These are phyloP conservation scores for Orussus abietinus DNA, from an alignment of 1,140 invertebrate genomes.

Conservation along the genomic window DNA sequence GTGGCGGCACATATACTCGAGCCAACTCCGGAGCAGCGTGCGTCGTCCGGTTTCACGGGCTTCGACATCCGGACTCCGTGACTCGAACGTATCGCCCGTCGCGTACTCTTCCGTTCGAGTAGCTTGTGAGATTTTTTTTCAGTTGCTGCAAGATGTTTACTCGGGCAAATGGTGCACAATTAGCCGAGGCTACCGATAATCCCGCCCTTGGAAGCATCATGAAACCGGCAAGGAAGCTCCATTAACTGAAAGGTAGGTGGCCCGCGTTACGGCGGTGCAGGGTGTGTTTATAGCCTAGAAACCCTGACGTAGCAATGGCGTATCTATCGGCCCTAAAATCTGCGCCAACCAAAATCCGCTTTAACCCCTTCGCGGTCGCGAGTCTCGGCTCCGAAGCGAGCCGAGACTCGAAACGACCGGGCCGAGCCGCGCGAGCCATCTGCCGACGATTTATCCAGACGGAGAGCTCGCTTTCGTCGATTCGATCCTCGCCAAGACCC, in stretches of 20 bases:
- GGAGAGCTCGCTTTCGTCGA: too few relatives aligned
- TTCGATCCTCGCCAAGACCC: too few relatives aligned
- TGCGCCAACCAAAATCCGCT: constrained; percentile 3
- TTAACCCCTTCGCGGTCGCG: too few relatives aligned
- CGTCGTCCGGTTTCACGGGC: too few relatives aligned
- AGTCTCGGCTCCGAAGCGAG: too few relatives aligned
- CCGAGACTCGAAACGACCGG: too few relatives aligned
- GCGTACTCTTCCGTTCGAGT: constrained; percentile 43
- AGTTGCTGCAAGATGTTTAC: constrained; percentile 49
- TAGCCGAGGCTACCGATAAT: constrained; percentile 33
- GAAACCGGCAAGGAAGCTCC: constrained; percentile 29
- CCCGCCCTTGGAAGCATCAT: constrained; percentile 33
- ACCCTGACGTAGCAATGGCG: constrained; percentile 45
- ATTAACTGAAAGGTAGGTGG: constrained; percentile 39
- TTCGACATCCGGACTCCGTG: constrained; percentile 26
- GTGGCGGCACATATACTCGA: too few relatives aligned
- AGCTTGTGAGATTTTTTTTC: constrained; percentile 50
- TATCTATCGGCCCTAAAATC: constrained; percentile 5
- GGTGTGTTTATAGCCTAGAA: constrained; percentile 49
- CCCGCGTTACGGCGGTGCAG: too few relatives aligned
- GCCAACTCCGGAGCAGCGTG: too few relatives aligned
- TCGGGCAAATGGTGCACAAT: constrained; percentile 37
- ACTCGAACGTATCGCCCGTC: constrained; percentile 33
- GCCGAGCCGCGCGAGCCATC: too few relatives aligned
- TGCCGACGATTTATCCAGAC: too few relatives aligned